Evolutionary conservation across 1,140 invertebrate species (phyloP), one percentile per base, ranked within the genome.

Genomic region (Aphis gossypii): DNA sequence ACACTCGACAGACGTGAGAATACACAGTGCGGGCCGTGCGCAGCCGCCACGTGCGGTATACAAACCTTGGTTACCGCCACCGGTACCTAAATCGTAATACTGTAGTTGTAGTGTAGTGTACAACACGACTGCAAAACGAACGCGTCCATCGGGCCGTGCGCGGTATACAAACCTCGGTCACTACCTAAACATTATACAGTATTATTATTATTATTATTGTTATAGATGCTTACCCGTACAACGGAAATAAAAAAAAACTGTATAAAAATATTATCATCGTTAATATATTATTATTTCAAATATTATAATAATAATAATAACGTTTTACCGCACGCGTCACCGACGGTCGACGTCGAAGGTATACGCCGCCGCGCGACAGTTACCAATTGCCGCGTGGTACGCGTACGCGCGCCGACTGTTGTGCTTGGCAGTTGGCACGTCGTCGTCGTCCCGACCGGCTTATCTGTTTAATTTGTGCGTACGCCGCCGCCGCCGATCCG

Each of bases 321-420:
- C 38, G 38, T 38, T 83, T 83, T 38, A 83, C 35, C 21, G 76
- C 35, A 38, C 35, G 76, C 35, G 76, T 35, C 35, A 23, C 76
- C 2, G 35, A 9, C 0, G 23, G 35, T 23, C 1, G 23, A 38
- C 76, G 20, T 8, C 83, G 83, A 30, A 44, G 23, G 23, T 84
- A n/a, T 14, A 41, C 38, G 21, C 2, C 83, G 44, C 25, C 44
- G 30, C 41, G 44, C 41, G 30, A 8, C n/a, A n/a, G 60, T 68
- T 68, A n/a, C 56, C 60, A 68, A 76, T 76, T 76, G n/a, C 60
- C 60, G 41, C 83, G 83, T 41, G 83, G 83, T 41, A 84, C 83
- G 38, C 38, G 38, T 84, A 41, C 83, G 83, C 83, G 21, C 23
- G 38, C 8, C 20, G 21, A 76, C 60, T 76, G 60, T 76, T n/a